Evolutionary conservation across 2,797 vertebrate species (phyloP), one percentile per base, ranked within the genome.

Genomic region (Xenopus petersii): DNA sequence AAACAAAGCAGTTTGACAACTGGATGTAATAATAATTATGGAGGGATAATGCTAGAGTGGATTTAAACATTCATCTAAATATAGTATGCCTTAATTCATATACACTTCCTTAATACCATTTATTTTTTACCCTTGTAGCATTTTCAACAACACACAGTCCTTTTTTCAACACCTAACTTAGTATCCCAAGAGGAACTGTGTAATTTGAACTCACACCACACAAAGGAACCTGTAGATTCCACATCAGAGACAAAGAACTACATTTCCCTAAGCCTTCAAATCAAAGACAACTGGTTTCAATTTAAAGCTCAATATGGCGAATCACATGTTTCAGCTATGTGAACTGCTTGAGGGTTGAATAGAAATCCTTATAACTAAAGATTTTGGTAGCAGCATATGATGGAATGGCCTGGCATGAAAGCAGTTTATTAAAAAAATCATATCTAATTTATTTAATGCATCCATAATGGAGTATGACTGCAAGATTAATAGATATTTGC

Each of bases 391-490:
- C 9, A 10, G 47, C 58, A 65, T 55, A 49, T 61, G 48, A 63
- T 26, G 63, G 26, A 70, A 70, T 65, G 62, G 64, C 64, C 67
- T 70, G 51, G 71, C 64, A 60, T 64, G 24, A 64, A 67, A 68
- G 68, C 12, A 65, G 47, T 67, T 71, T 59, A 68, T 21, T 51
- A 30, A 61, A 54, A 42, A 68, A 68, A 26, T 68, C 70, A 36
- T 17, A 64, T 76, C 48, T 65, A 49, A 66, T 71, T 65, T 65
- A 60, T 76, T 56, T 54, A 68, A 72, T 55, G 24, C 36, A 17
- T 64, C 66, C 67, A 67, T 77, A 72, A 72, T 73, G 67, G 56
- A 63, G 61, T 46, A 15, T 58, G 70, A 72, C 75, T 68, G 67
- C 48, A 47, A 72, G 60, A 54, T 49, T 67, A 72, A 61, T 72